A percentile compares a stretch with the other conserved stretches of the same genome.
Evolutionary conservation across 2,888 invertebrate species (phyloP).

Genomic region (Cylloceria caligata): DNA sequence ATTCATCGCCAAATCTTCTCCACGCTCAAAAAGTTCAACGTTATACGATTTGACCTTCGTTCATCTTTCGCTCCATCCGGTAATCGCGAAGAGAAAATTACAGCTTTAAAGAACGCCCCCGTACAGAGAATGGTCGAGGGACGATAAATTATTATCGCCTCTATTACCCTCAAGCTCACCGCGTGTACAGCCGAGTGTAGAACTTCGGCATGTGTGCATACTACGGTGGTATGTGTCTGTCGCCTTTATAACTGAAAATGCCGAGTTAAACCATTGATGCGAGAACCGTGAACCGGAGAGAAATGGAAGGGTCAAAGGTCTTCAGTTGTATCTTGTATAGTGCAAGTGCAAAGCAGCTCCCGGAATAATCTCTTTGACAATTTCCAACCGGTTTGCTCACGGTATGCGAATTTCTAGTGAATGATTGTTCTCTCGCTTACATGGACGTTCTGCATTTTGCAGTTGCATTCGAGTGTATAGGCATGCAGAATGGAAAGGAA

Average conservation of each 20-base stretch:
- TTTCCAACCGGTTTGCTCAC: slow-evolving; percentile 15
- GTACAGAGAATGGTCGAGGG: slow-evolving; percentile 2
- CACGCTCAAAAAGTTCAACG: neutral
- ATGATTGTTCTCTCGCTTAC: slow-evolving; percentile 21
- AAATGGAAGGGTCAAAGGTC: slow-evolving; percentile 28
- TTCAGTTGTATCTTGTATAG: slow-evolving; percentile 9
- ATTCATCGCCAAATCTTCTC: slow-evolving; percentile 20
- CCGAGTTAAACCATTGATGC: neutral
- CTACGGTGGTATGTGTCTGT: slow-evolving; percentile 1
- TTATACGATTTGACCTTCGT: slow-evolving; percentile 30
- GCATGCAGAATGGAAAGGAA: neutral
- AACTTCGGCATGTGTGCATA: neutral
- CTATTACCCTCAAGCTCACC: slow-evolving; percentile 7
- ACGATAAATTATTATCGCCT: slow-evolving; percentile 33
- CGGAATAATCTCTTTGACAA: slow-evolving; percentile 44
- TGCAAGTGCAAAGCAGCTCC: neutral
- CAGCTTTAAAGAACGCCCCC: neutral
- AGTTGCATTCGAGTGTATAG: slow-evolving; percentile 8
- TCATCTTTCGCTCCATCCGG: neutral
- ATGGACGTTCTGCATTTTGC: slow-evolving; percentile 16
- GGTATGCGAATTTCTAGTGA: neutral
- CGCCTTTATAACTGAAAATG: slow-evolving; percentile 15
- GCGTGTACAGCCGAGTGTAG: slow-evolving; percentile 2
- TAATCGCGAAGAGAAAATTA: slow-evolving; percentile 29
- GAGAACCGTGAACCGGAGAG: neutral